Percentiles rank a stretch among this genome's conserved stretches.
Conservation (phyloP, 2,888 invertebrate genomes). For the Hermaeophaga mercurialis region DNA sequence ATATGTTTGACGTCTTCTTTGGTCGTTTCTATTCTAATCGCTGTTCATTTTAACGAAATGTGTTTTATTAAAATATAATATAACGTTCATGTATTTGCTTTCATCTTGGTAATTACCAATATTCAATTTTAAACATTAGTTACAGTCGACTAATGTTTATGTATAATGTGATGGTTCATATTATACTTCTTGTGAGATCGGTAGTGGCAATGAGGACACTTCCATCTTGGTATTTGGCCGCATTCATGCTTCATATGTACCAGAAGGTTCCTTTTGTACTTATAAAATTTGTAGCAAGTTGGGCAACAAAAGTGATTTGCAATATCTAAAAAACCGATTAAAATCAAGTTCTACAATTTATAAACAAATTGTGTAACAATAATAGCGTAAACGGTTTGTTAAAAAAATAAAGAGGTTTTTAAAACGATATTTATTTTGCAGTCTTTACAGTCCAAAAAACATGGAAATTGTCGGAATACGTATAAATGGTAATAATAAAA, state of each 20-base stretch:
- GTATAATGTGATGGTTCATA: conserved; percentile 34
- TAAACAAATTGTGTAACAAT: too few species aligned
- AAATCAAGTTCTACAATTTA: background rate
- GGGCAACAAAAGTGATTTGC: conserved; percentile 1
- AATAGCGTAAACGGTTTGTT: too few species aligned
- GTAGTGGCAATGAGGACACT: conserved; percentile 59
- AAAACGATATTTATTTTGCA: background rate
- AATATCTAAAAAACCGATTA: background rate
- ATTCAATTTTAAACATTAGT: too few species aligned
- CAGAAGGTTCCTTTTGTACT: conserved; percentile 60
- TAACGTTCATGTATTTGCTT: too few species aligned
- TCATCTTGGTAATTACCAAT: background rate
- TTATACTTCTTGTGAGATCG: conserved; percentile 41
- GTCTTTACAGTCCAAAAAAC: conserved; percentile 6
- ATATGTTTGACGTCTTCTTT: too few species aligned
- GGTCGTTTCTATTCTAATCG: too few species aligned
- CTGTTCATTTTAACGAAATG: too few species aligned
- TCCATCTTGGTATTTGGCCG: conserved; percentile 62
- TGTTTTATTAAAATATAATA: too few species aligned
- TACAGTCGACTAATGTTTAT: too few species aligned
- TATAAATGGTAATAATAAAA: background rate
- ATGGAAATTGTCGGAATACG: background rate
- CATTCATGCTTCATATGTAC: conserved; percentile 56
- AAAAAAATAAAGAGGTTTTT: too few species aligned
- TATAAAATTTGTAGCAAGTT: conserved; percentile 33